Evolutionary conservation across 2,113 vertebrate species (phyloP), one percentile per base, ranked within the genome.

Genomic region (Muscicapa adusta): DNA sequence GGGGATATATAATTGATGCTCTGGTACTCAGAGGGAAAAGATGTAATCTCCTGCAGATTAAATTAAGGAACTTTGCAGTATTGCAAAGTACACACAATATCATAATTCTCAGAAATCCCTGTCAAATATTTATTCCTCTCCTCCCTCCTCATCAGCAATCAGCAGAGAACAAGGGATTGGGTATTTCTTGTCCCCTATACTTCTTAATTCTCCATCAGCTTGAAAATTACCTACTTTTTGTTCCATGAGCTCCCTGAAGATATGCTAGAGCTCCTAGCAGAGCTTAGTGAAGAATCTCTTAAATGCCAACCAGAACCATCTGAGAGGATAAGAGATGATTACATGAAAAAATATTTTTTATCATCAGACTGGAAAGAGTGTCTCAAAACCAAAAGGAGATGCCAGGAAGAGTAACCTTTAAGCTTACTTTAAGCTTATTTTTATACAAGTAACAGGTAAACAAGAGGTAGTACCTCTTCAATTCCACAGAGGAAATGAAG

Each of bases 241-340:
- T 43, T 20, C 10, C 5, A 4, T 0, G 0, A 57, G 6, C 10
- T 78, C 28, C 8, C 20, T 36, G 15, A 45, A 57, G 9, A 18
- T 43, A 33, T 10, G 10, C 3, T 47, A 68, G 18, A 80, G 18
- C 12, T 74, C 23, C 29, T 25, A 25, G 47, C n/a, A 31, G 16
- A 87, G 16, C 4, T 36, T 11, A 12, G 6, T 38, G 19, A 80
- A 66, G 8, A 71, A 54, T 22, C 20, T 66, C 28, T 58, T 34
- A 50, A 66, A n/a, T 48, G 28, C 28, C 43, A 89, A 14, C 2
- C 13, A 56, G 22, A 18, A 56, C 42, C 13, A 56, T 29, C 38
- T 61, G 20, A 86, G 19, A 29, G 14, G 40, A 5, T 33, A 54
- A 40, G 36, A 82, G 34, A 17, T 78, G 61, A 80, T 56, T 56